phyloP scores from a whole-genome alignment of 2,888 invertebrate species.

The Hyalella azteca region DNA sequence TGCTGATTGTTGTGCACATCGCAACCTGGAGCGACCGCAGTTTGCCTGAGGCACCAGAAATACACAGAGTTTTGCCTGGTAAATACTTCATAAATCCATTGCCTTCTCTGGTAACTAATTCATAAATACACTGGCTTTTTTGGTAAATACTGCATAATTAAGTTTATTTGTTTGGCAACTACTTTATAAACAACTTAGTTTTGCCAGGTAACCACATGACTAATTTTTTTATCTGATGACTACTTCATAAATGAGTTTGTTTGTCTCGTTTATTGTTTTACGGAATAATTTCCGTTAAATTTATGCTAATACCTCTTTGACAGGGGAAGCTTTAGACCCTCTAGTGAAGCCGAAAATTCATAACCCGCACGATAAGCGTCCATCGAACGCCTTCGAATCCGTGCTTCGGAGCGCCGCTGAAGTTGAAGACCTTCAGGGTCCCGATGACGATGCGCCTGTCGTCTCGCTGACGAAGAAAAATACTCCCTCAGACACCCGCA shows the following conservation, averaged over 20 bases:
- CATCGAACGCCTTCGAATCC: background rate
- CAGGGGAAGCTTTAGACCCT: conserved; percentile 42
- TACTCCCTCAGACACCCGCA: background rate
- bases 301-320: no score
- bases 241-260: no score
- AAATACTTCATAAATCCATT: no score
- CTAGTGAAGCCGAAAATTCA: background rate
- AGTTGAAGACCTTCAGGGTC: background rate
- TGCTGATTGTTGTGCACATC: conserved; percentile 2
- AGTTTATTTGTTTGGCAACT: no score
- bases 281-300: no score
- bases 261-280: no score
- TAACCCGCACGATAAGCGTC: background rate
- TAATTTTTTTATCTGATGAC: no score
- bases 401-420: background rate
- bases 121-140: no score
- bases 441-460: background rate
- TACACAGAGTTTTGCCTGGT: conserved; percentile 3
- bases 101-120: no score
- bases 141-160: no score
- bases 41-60: background rate
- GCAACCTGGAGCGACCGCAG: background rate
- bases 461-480: background rate
- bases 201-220: no score
- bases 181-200: no score